phyloP scores from a whole-genome alignment of 2,797 vertebrate genomes.

The Leptatherina wallacei region DNA sequence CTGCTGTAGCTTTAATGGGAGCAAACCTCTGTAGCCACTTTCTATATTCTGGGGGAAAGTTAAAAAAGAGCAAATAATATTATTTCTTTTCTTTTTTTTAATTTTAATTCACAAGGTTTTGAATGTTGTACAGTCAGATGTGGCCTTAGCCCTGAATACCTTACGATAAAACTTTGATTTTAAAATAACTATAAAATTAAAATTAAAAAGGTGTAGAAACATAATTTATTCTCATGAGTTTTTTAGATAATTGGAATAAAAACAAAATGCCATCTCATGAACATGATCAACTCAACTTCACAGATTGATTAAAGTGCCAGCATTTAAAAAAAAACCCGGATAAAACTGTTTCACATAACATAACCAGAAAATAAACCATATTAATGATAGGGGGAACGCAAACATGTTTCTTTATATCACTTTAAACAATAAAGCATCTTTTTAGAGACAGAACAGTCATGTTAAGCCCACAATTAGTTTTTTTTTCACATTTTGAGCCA shows the following conservation, averaged over 20 bases:
- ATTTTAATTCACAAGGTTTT: conserved; percentile 1
- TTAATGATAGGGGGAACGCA: conserved; percentile 19
- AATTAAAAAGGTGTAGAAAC: neutral
- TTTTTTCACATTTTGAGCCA: neutral
- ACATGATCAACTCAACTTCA: conserved; percentile 18
- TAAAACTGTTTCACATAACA: neutral
- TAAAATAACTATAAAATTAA: conserved; percentile 7
- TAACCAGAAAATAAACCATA: conserved; percentile 5
- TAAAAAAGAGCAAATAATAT: too few relatives aligned
- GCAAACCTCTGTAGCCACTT: too few relatives aligned
- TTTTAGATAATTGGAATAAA: conserved; percentile 55
- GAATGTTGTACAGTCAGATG: neutral
- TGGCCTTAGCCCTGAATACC: neutral
- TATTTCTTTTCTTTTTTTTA: too few relatives aligned
- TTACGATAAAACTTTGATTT: neutral
- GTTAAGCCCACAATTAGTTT: neutral
- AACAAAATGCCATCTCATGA: conserved; percentile 21
- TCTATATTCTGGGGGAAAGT: too few relatives aligned
- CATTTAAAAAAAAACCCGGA: neutral
- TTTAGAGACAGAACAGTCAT: conserved; percentile 16
- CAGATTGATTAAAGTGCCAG: conserved; percentile 58
- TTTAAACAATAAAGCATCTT: conserved; percentile 50
- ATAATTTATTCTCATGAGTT: conserved; percentile 30
- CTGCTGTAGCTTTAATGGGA: too few relatives aligned
- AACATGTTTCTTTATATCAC: conserved; percentile 16